A percentile compares a stretch with the other conserved stretches of the same genome.
phyloP scores from a whole-genome alignment of 2,888 invertebrate species.

The Andrena minutula region DNA sequence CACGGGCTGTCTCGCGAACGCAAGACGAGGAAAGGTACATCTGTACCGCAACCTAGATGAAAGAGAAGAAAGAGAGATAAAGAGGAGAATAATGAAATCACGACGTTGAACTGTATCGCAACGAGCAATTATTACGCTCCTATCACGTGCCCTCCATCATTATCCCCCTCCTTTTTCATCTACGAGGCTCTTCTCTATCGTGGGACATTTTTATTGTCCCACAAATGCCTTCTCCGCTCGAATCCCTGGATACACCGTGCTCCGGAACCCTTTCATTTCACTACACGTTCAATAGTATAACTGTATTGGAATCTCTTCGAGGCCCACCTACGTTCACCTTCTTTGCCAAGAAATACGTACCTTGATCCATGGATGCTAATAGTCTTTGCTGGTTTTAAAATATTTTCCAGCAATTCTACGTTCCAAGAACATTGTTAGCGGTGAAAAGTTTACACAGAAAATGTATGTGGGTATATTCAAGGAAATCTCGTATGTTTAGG shows the following conservation, averaged over 20 bases:
- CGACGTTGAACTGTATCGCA: constrained; percentile 42
- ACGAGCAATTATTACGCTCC: constrained; percentile 46
- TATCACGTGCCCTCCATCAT: constrained; percentile 43
- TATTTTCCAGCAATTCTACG: background rate
- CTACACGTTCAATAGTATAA: constrained; percentile 56
- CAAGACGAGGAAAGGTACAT: constrained; percentile 14
- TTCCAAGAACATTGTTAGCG: background rate
- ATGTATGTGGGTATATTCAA: background rate
- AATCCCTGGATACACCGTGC: constrained; percentile 39
- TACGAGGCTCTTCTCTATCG: constrained; percentile 19
- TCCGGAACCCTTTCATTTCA: constrained; percentile 65
- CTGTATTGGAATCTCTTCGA: constrained; percentile 60
- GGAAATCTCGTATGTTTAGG: background rate
- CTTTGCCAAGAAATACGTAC: constrained; percentile 25
- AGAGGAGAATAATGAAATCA: constrained; percentile 24
- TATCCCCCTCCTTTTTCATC: constrained; percentile 18
- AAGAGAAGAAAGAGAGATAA: constrained; percentile 34
- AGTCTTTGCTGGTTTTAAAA: background rate
- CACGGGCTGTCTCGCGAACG: constrained; percentile 1
- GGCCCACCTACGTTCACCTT: constrained; percentile 70
- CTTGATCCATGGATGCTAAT: constrained; percentile 32
- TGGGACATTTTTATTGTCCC: constrained; percentile 42
- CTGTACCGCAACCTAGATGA: background rate
- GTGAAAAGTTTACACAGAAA: background rate
- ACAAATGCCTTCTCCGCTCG: constrained; percentile 55